Evolutionary conservation across 2,113 vertebrate species (phyloP).

Genomic region (Crocuta crocuta): DNA sequence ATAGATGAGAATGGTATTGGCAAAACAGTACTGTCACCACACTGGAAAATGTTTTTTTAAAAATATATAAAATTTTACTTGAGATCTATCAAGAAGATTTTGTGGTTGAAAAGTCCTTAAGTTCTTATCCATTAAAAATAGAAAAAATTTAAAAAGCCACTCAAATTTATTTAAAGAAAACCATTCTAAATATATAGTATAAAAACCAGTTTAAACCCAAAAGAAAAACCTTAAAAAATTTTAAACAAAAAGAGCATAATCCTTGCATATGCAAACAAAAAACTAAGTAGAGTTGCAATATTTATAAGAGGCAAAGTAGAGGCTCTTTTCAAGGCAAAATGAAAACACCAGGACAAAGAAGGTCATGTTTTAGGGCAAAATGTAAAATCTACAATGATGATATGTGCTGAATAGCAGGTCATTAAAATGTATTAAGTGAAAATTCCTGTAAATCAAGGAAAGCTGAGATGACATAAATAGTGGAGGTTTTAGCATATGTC

Average conservation of each 20-base stretch:
- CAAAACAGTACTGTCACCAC: neutral
- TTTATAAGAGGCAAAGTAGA: neutral
- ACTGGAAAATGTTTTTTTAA: neutral
- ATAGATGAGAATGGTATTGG: neutral
- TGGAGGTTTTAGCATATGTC: neutral
- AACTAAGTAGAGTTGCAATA: neutral
- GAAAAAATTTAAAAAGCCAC: neutral
- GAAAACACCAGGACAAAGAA: slow-evolving; percentile 46
- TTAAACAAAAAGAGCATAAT: neutral
- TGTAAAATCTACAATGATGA: slow-evolving; percentile 48
- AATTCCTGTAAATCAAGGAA: neutral
- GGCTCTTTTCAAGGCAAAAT: slow-evolving; percentile 42
- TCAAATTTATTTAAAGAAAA: neutral
- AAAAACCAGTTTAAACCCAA: neutral
- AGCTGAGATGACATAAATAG: neutral
- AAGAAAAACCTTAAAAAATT: neutral
- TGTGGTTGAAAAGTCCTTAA: neutral
- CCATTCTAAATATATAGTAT: neutral
- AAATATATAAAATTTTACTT: neutral
- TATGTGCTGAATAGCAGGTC: neutral
- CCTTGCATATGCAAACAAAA: neutral
- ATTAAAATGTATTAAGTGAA: slow-evolving; percentile 40
- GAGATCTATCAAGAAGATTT: neutral
- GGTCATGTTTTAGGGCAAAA: slow-evolving; percentile 24
- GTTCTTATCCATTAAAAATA: neutral